Percentiles rank a stretch among this genome's conserved stretches.
These are phyloP conservation scores for Mirza zaza DNA, from an alignment of 2,113 vertebrate genomes.

Conservation along the genomic window DNA sequence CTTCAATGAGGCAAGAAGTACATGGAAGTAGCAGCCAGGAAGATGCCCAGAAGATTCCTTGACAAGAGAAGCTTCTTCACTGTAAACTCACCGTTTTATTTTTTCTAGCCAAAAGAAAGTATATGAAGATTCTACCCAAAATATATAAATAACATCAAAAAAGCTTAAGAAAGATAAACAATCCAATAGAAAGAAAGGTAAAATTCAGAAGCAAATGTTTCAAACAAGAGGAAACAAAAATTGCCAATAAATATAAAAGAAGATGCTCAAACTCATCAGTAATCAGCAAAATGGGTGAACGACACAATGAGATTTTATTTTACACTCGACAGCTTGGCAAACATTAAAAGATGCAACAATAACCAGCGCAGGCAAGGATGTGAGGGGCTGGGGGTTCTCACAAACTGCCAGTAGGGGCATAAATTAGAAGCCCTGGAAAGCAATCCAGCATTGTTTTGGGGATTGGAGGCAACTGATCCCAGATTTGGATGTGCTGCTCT, in stretches of 20 bases:
- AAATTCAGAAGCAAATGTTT: background rate
- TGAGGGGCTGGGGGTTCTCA: background rate
- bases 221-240: constrained; percentile 22
- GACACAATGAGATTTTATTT: background rate
- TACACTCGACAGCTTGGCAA: background rate
- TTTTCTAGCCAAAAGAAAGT: background rate
- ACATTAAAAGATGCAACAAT: background rate
- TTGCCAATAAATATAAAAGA: background rate
- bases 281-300: background rate
- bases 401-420: background rate
- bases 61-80: background rate
- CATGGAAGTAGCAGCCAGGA: background rate
- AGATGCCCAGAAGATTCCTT: background rate
- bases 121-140: background rate
- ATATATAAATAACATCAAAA: background rate
- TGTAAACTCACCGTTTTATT: background rate
- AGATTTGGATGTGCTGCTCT: background rate
- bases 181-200: background rate
- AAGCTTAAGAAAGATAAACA: background rate
- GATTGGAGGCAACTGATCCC: background rate
- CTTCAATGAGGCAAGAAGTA: background rate
- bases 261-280: background rate
- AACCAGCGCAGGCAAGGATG: background rate
- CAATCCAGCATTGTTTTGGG: background rate
- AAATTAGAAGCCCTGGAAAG: background rate